A percentile compares a stretch with the other conserved stretches of the same genome.
Evolutionary conservation across 2,113 vertebrate species (phyloP).

Genomic region (Leucopternis melanops): DNA sequence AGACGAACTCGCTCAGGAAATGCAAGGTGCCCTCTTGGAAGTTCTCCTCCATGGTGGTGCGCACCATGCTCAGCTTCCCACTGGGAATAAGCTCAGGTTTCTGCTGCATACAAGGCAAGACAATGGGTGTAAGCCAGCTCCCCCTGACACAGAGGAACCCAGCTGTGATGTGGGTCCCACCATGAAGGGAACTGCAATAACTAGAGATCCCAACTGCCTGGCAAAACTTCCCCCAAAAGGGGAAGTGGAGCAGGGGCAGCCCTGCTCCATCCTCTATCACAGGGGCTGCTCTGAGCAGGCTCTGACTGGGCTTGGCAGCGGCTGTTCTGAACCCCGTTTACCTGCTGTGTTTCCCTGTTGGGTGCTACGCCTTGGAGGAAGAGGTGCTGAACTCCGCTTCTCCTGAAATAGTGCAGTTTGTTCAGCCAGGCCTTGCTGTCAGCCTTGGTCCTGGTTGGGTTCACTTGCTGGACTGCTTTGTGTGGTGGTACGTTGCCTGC

Average conservation of each 20-base stretch:
- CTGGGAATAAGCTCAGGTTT: conserved; percentile 74
- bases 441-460: neutral
- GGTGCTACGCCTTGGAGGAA: conserved; percentile 57
- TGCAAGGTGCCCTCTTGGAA: conserved; percentile 84
- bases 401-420: conserved; percentile 65
- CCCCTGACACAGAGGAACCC: neutral
- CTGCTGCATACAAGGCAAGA: conserved; percentile 39
- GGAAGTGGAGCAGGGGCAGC: neutral
- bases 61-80: conserved; percentile 81
- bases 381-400: conserved; percentile 68
- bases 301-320: neutral
- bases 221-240: neutral
- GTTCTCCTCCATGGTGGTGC: conserved; percentile 85
- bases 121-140: neutral
- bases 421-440: conserved; percentile 61
- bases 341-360: conserved; percentile 62
- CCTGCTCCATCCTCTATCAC: neutral
- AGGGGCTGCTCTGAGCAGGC: neutral
- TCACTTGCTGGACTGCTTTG: neutral
- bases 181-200: neutral
- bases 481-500: neutral
- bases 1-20: conserved; percentile 86
- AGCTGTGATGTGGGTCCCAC: neutral
- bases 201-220: neutral
- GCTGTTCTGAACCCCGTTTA: conserved; percentile 11